Conservation (phyloP, 2,888 invertebrate genomes). For the Euzophera pinguis region DNA sequence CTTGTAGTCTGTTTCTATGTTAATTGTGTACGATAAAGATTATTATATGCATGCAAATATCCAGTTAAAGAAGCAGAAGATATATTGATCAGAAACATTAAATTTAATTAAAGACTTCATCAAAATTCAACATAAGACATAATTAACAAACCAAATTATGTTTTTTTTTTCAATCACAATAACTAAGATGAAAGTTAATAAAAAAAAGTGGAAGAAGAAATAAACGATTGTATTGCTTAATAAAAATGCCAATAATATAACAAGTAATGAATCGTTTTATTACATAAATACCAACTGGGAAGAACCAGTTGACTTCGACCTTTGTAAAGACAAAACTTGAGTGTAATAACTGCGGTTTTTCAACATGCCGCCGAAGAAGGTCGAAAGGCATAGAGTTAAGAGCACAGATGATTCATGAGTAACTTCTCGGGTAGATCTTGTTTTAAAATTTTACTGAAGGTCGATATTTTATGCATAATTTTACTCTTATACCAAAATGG, state of each 20-base stretch:
- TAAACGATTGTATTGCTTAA: conserved; percentile 22
- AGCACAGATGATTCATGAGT: background rate
- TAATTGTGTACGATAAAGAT: too few species aligned
- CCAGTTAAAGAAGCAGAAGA: too few species aligned
- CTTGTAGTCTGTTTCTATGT: too few species aligned
- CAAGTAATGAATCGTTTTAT: conserved; percentile 47
- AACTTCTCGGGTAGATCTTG: background rate
- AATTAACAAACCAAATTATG: background rate
- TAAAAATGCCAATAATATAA: conserved; percentile 44
- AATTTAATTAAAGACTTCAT: too few species aligned
- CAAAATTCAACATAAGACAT: too few species aligned
- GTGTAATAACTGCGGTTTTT: conserved; percentile 18
- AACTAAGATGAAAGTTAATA: background rate
- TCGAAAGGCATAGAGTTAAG: conserved; percentile 1
- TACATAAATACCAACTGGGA: conserved; percentile 59
- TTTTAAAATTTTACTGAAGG: background rate
- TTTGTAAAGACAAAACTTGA: conserved; percentile 46
- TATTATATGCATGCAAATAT: too few species aligned
- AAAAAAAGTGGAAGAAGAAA: conserved; percentile 15
- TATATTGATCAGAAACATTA: too few species aligned
- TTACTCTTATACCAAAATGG: background rate
- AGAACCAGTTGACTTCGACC: conserved; percentile 55
- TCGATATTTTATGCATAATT: background rate
- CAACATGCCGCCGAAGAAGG: background rate
- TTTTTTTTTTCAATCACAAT: conserved; percentile 6